Base-by-base conservation (phyloP, 1,140 invertebrate species). In the Acromyrmex heyeri region DNA sequence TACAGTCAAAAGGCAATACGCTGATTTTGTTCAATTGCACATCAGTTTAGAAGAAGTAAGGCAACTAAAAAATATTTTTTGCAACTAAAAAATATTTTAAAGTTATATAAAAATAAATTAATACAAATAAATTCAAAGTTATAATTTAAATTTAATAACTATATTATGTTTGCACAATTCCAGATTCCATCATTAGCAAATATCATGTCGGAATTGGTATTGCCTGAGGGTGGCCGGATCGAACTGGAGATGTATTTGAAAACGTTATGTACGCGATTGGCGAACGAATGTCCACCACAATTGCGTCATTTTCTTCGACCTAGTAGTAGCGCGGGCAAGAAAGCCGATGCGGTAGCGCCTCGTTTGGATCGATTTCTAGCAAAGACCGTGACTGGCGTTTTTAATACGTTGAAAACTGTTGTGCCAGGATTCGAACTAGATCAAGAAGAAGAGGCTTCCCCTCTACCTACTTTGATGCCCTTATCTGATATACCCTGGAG, bases 351-450 rank as follows among this genome's bases (percentile, higher is more conserved):
- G 0, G 90, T 95, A 24, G 93, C 92, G 7, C 94, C 94, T 3
- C 90, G 94, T 55, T 93, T 95, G 2, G 94, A 95, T 69, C 92
- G 92, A 86, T 93, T 95, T 86, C 86, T 95, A 18, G 94, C 94
- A 0, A 95, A 95, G 88, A 94, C 94, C 6, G 93, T 95, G 3
- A 95, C 91, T 24, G 94, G 94, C 6, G 93, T 94, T 16, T 95
- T 94, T 69, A 95, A 95, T 61, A 95, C 94, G 0, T 67, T 95
- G 18, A 95, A 91, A 86, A 94, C 93, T 0, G 94, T 95, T 6
- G 94, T 95, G 1, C 94, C 94, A 34, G 94, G 94, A 8, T 95
- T 95, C 38, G 94, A 95, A 88, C 89, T 94, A 73, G 94, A 94
- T 73, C 91, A 93, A 21, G 94, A 95, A 48, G 94, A 94, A n/a